Conservation (phyloP, 2,888 invertebrate species). For the Pocota personata region DNA sequence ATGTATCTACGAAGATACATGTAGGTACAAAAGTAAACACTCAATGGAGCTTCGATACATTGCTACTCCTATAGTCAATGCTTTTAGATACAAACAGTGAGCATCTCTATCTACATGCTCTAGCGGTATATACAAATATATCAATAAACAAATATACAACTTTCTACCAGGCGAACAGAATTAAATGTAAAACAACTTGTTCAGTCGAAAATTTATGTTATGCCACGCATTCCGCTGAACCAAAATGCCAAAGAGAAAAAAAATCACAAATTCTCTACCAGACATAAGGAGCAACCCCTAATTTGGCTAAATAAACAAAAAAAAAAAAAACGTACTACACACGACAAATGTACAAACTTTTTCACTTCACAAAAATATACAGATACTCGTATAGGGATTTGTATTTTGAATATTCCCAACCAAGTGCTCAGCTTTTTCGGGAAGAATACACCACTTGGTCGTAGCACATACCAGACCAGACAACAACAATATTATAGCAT, state of each 20-base stretch:
- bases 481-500: not conserved
- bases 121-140: not conserved
- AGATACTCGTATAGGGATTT: conserved; percentile 41
- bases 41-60: not conserved
- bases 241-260: conserved; percentile 6
- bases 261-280: not conserved
- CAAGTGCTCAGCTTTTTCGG: conserved; percentile 67
- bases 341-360: not conserved
- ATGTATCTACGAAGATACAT: not conserved
- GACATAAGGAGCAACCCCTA: conserved; percentile 47
- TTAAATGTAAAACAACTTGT: conserved; percentile 16
- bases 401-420: conserved; percentile 62
- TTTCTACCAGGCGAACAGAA: conserved; percentile 58
- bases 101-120: not conserved
- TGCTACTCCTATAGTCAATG: not conserved
- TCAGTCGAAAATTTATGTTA: not conserved
- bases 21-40: not conserved
- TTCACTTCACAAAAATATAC: conserved; percentile 28
- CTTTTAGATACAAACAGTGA: not conserved
- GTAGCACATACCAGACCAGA: not conserved
- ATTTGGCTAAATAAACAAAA: conserved; percentile 39
- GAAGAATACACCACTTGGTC: conserved; percentile 27
- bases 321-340: not conserved
- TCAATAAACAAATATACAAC: conserved; percentile 66
- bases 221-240: conserved; percentile 9